Base-by-base conservation (phyloP, 1,140 invertebrate genomes). In the Drosophila truncata region DNA sequence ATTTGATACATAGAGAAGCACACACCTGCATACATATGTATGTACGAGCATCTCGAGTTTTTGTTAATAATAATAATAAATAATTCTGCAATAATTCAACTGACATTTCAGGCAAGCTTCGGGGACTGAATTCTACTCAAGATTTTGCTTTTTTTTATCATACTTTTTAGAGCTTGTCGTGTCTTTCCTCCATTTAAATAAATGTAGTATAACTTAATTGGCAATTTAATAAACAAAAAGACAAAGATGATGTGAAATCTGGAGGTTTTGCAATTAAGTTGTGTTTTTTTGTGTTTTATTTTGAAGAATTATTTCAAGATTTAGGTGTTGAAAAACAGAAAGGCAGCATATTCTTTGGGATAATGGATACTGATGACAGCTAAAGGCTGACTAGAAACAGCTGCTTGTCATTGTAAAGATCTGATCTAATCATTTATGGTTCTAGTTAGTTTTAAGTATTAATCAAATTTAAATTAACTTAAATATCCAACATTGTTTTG, bases 21-120 rank as follows among this genome's bases (percentile, higher is more conserved):
- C 29, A 78, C 39, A 31, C 18, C 31, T 11, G 25, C 4, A n/a
- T 10, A 18, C 20, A 42, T 10, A 46, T 23, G 4, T 10, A 18
- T n/a, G 39, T 10, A 46, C 23, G 4, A 52, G 41, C 5, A 55
- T 55, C 52, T 37, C 41, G 46, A 27, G 57, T 27, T 44, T 50
- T 20, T 41, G 23, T 54, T 55, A 25, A 44, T 61, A 49, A 71
- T 59, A 64, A 47, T 59, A 59, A 47, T 59, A 60, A 46, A 44
- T 50, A 67, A 55, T 69, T 69, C 25, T 81, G 55, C 72, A 73
- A 82, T 70, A 86, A 81, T 75, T 86, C 42, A 87, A 83, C 42
- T 83, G 71, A 70, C 82, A 82, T 82, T 82, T 75, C 25, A 67
- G 31, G 37, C 39, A 31, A 33, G 35, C 31, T 54, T 23, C 4